Base-by-base conservation (phyloP, 35 echinoderm and acorn worm species). In the Hemicentrotus pulcherrimus region DNA sequence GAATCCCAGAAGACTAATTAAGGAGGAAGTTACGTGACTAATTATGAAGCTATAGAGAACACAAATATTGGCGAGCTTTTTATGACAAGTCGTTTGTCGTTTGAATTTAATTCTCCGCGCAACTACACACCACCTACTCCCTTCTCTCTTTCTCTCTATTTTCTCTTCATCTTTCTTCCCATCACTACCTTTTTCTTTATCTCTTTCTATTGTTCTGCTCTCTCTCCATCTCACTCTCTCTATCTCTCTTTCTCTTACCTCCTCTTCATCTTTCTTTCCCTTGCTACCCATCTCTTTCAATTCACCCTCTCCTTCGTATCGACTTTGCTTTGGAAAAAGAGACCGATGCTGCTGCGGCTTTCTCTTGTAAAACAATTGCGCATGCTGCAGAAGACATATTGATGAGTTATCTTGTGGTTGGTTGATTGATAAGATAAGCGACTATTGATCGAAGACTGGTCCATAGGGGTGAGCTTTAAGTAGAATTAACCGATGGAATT, bases 341-440 rank as follows among this genome's bases (percentile, higher is more conserved):
- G 46, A 22, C 46, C 32, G 32, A 46, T 47, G 88, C 32, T 32
- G 86, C 33, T 45, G 88, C 32, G 33, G 88, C 88, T 90, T 90
- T 47, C 32, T 11, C 9, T 45, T 47, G 46, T 90, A 90, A 90
- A 90, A 90, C 88, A 90, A 90, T 24, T 90, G 88, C 15, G 32
- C 88, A 90, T 22, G 88, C 31, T 13, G 87, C 45, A 46, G 87
- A 89, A 90, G 88, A 90, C 88, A 35, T 45, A 90, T 90, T 41
- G 88, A 90, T 90, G 19, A n/a, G 22, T 78, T 78, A 78, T 90
- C 88, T 41, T 90, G 88, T 28, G 46, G 88, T 90, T 90, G 32
- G 11, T 33, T 90, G 88, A 90, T 90, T 47, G 88, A 90, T 90
- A 33, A 90, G 88, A 33, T 47, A 47, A 32, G 46, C 31, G 46